A percentile compares a stretch with the other conserved stretches of the same genome.
Evolutionary conservation across 2,113 vertebrate genomes (phyloP).

Genomic region (Platysteira castanea): DNA sequence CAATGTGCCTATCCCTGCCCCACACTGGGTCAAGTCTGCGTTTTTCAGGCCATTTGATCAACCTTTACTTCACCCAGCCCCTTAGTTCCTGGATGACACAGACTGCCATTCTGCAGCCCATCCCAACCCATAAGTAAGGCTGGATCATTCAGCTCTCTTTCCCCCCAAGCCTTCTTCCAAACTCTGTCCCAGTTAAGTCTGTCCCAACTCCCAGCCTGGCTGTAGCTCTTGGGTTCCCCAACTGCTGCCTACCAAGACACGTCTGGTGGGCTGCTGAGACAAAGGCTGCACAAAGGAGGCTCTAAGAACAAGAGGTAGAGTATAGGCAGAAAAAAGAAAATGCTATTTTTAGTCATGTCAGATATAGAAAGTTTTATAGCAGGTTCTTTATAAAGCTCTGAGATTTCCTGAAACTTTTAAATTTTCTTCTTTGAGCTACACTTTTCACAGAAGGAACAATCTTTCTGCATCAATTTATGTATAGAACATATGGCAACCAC

Average conservation of each 20-base stretch:
- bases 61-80: neutral
- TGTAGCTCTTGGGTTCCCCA: neutral
- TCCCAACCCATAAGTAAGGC: neutral
- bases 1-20: neutral
- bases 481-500: neutral
- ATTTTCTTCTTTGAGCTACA: neutral
- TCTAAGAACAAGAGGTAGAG: neutral
- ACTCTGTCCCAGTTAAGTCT: neutral
- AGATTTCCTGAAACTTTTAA: neutral
- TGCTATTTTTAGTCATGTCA: neutral
- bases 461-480: neutral
- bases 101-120: neutral
- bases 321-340: neutral
- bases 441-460: neutral
- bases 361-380: neutral
- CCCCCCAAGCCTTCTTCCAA: neutral
- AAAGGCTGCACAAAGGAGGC: neutral
- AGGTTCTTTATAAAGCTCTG: neutral
- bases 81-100: too few relatives aligned
- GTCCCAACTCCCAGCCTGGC: neutral
- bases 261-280: neutral
- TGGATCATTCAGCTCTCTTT: neutral
- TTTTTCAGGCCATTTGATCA: neutral
- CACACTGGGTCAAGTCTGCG: accelerated
- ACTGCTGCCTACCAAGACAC: neutral